Conservation (phyloP, 2,797 vertebrate genomes). For the Phalanger gymnotis region DNA sequence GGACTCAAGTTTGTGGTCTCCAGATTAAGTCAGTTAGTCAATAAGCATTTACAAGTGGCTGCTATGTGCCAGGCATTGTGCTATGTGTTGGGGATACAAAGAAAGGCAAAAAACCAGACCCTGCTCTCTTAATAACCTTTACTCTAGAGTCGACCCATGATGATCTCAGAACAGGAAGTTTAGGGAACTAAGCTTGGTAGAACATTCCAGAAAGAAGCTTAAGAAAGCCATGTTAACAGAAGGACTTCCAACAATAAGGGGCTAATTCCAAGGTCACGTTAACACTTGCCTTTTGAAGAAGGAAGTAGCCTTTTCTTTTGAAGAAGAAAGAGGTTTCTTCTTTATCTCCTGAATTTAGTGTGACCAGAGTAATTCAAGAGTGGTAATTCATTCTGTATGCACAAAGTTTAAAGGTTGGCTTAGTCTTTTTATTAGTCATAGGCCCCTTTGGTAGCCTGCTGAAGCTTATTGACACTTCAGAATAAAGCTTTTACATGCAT, state of each 20-base stretch:
- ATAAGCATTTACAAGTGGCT: neutral
- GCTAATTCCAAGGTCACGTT: neutral
- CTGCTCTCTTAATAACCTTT: neutral
- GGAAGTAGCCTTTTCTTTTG: neutral
- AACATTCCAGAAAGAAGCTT: neutral
- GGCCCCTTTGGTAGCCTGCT: neutral
- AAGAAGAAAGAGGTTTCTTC: conserved; percentile 16
- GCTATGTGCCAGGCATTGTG: neutral
- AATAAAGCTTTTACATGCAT: neutral
- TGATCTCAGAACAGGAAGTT: neutral
- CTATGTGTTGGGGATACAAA: neutral
- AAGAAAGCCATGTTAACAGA: neutral
- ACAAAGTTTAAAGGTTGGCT: neutral
- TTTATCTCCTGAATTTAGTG: neutral
- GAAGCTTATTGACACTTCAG: neutral
- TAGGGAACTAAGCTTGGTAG: neutral
- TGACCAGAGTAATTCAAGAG: conserved; percentile 27
- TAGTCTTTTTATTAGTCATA: neutral
- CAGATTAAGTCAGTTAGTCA: neutral
- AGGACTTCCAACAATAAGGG: neutral
- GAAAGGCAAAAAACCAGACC: neutral
- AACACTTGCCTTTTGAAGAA: conserved; percentile 14
- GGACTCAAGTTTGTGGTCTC: neutral
- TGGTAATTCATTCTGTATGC: neutral
- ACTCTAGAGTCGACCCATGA: neutral